Evolutionary conservation across 2,888 invertebrate genomes (phyloP), one percentile per base, ranked within the genome.

Genomic region (Exocentrus adspersus): DNA sequence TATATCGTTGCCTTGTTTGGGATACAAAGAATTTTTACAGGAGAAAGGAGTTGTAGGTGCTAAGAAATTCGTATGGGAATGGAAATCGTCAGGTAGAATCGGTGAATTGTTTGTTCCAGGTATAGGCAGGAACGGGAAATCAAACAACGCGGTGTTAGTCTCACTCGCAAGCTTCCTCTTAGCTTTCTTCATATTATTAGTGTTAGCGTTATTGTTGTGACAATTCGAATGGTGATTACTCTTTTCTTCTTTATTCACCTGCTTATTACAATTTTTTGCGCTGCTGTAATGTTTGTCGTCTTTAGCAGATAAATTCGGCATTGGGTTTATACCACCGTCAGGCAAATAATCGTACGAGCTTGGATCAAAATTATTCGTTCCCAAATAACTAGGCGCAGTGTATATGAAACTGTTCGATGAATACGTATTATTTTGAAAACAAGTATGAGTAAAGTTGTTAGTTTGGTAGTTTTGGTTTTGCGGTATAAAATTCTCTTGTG

Each of bases 21-120:
- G 64, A 68, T 82, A 81, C 43, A 82, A 69, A 0, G 81, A 77
- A 73, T 80, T 82, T 71, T 82, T 82, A 58, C 81, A 81, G n/a
- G 80, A 72, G 70, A 81, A 82, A 4, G 79, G 72, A 21, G 80
- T 75, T 12, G 80, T 77, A 5, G 81, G 80, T 12, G 81, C 77
- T 21, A 82, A 69, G 65, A 81, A 81, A 51, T 77, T 79, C 0
- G 78, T 69, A 69, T 81, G 81, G 2, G 78, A 67, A 67, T 82
- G 82, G 59, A 82, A 83, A 73, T 83, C 83, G 58, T 83, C 83
- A 0, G 81, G 81, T 56, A 83, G 74, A 62, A 83, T 76, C 1
- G 83, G 83, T 0, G 82, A 82, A 71, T 80, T 81, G 19, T 82
- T 81, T 9, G 79, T 43, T n/a, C 78, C 79, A 17, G 81, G 79